Percentiles rank a stretch among this genome's conserved stretches.
These are phyloP conservation scores for Podarcis lilfordi DNA, from an alignment of 2,797 vertebrate species.

Conservation along the genomic window DNA sequence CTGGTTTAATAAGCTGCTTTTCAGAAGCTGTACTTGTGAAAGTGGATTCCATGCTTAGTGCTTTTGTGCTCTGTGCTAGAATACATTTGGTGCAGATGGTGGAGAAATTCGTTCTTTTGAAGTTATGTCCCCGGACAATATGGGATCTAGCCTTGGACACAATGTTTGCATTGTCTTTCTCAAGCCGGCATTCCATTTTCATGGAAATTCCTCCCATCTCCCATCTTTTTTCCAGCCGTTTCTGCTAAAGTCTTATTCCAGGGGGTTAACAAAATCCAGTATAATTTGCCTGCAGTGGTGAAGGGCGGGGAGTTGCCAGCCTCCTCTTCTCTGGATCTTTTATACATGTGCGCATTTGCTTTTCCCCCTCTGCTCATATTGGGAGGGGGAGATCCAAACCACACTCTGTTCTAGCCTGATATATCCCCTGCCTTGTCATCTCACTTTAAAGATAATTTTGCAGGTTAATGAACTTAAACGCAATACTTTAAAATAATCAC, in stretches of 20 bases:
- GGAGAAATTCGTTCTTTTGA: conserved; percentile 44
- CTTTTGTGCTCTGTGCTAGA: conserved; percentile 4
- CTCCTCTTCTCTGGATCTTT: fast-evolving
- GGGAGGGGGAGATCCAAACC: conserved; percentile 24
- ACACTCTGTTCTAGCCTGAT: conserved; percentile 44
- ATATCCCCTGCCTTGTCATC: conserved; percentile 42
- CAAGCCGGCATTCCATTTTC: conserved; percentile 45
- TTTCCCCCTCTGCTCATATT: neutral
- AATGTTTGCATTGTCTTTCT: conserved; percentile 46
- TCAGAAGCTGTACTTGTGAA: conserved; percentile 48
- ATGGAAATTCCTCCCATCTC: conserved; percentile 62
- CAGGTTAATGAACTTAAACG: conserved; percentile 70
- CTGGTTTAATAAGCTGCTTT: conserved; percentile 60
- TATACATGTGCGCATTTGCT: neutral
- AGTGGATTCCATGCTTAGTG: conserved; percentile 42
- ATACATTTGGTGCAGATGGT: conserved; percentile 46
- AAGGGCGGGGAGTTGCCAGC: conserved; percentile 26
- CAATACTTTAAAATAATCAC: conserved; percentile 71
- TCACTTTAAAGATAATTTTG: conserved; percentile 69
- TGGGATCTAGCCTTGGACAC: conserved; percentile 51
- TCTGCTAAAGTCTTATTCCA: conserved; percentile 53
- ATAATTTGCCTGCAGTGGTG: neutral
- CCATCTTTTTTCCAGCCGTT: conserved; percentile 37
- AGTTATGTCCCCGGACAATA: conserved; percentile 44
- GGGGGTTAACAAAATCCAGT: conserved; percentile 51